A percentile compares a stretch with the other conserved stretches of the same genome.
These are phyloP conservation scores for Archaeoteleia sp. DNA, from an alignment of 2,888 invertebrate species.

Conservation along the genomic window DNA sequence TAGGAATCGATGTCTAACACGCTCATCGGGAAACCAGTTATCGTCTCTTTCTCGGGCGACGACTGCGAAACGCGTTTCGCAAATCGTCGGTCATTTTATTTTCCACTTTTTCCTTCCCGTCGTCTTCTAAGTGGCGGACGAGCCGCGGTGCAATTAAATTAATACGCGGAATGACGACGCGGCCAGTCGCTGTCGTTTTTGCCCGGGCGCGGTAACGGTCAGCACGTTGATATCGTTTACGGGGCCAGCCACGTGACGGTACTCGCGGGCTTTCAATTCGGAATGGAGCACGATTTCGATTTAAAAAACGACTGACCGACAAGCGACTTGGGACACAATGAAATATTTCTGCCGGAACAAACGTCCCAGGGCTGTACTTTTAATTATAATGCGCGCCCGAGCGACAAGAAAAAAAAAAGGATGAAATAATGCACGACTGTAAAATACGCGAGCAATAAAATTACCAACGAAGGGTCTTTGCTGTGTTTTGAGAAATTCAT, in stretches of 20 bases:
- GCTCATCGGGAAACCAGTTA: too few species aligned
- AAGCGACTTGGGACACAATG: slow-evolving; percentile 21
- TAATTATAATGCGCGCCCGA: slow-evolving; percentile 34
- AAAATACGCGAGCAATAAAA: slow-evolving; percentile 34
- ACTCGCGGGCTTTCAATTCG: background rate
- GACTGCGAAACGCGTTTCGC: slow-evolving; percentile 23
- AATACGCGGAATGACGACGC: background rate
- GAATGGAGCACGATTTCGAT: background rate
- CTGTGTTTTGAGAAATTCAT: slow-evolving; percentile 32
- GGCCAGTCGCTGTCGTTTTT: background rate
- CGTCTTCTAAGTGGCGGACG: background rate
- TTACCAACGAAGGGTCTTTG: slow-evolving; percentile 15
- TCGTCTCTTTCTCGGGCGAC: slow-evolving; percentile 2
- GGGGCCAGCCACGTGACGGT: background rate
- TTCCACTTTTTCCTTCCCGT: too few species aligned
- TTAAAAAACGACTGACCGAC: slow-evolving; percentile 2
- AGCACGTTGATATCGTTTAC: background rate
- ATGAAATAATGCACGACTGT: slow-evolving; percentile 33
- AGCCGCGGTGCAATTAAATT: background rate
- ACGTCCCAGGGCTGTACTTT: slow-evolving; percentile 29
- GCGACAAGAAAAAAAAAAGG: slow-evolving; percentile 12
- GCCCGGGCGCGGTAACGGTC: background rate
- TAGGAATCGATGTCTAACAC: too few species aligned
- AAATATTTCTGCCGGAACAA: slow-evolving; percentile 29
- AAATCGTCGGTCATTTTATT: too few species aligned